Evolutionary conservation across 2,888 invertebrate genomes (phyloP), one percentile per base, ranked within the genome.

Genomic region (Pinctada fucata): DNA sequence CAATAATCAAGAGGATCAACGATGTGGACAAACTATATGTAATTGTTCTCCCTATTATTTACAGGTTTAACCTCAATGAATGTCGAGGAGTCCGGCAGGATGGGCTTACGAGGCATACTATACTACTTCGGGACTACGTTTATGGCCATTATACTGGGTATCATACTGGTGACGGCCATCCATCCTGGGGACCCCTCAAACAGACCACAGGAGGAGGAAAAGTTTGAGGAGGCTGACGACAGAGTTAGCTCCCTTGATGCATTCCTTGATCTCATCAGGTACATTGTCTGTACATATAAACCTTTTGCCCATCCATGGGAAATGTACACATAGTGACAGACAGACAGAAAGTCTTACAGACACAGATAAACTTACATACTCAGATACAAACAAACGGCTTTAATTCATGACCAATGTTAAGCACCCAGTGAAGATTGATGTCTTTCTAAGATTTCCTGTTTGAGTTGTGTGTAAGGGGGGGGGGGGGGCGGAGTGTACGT

Each of bases 81-180:
- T 88, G 94, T 95, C 3, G 94, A 93, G 85, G 94, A 94, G 71
- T 94, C 94, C 51, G 95, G 95, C 47, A 93, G 94, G 86, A 95
- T 95, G 94, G 95, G 95, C 8, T 90, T 94, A 64, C 92, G 95
- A 58, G 95, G 95, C 8, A 91, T 95, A 80, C 86, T 93, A 64
- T 95, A 95, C 91, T 95, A 95, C 90, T 93, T 95, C 87, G 91
- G 92, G n/a, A 95, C 95, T 8, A 95, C 95, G 0, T 92, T 95
- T 72, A 87, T 95, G 69, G 95, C 95, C 45, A 95, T 95, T 63
- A 93, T 95, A 66, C 93, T 95, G 64, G 95, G 95, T 51, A 95
- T 95, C 84, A 91, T 94, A 69, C 93, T 95, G 86, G 95, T 95
- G 2, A 90, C 95, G 63, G 86, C 93, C 49, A 95, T 95, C 82